Evolutionary conservation across 2,113 vertebrate genomes (phyloP), one percentile per base, ranked within the genome.

Genomic region (Falco punctatus): DNA sequence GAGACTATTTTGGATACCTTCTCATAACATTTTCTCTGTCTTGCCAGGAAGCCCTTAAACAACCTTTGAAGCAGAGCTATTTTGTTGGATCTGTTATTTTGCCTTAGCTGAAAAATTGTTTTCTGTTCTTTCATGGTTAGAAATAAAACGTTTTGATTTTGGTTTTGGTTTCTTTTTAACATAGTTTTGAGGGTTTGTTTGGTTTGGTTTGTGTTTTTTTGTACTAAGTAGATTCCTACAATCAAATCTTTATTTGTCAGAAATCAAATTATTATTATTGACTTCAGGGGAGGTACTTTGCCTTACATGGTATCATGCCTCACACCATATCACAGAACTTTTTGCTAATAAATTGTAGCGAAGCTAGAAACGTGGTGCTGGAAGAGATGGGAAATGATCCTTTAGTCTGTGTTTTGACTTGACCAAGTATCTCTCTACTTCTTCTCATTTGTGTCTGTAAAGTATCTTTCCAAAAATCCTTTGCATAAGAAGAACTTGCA

Each of bases 171-270:
- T 71, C 42, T 42, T 40, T 52, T 46, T 35, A 23, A 44, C 3
- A 4, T 69, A 42, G 17, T 42, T 65, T 10, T 8, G 16, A 1
- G 3, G 0, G 1, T 9, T 30, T 64, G 38, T 40, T 64, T 77
- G 8, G 20, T 21, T 49, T 62, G 2, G 6, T 21, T 73, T n/a
- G 3, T 0, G 6, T 30, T 54, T 82, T 82, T 74, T 89, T 42
- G 18, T 42, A n/a, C 15, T 61, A 79, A 38, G 16, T 15, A 61
- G 19, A 46, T 54, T 78, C 30, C 27, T 81, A 27, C 7, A 49
- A 23, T 26, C 23, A 78, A 57, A 42, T 82, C 15, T 88, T 92
- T 3, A 28, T 40, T 65, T 40, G 6, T 23, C 35, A 72, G 54
- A 69, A 80, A 69, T 65, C 19, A 65, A n/a, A 69, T 52, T 2